phyloP scores from a whole-genome alignment of 2,113 vertebrate genomes.

The Tupaia chinensis region DNA sequence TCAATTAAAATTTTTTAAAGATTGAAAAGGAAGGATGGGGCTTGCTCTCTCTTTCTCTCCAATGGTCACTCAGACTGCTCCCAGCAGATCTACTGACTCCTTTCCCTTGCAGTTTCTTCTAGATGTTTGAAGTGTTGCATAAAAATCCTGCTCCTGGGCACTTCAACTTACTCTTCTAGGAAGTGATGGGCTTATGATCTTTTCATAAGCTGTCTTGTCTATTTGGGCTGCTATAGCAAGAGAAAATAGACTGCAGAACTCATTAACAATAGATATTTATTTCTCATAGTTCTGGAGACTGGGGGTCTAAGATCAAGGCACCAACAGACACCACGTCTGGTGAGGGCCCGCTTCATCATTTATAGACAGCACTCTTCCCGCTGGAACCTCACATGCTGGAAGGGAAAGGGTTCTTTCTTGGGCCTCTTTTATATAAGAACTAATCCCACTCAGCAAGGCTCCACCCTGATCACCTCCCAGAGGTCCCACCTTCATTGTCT shows the following conservation, averaged over 20 bases:
- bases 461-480: background rate
- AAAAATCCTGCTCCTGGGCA: background rate
- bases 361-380: background rate
- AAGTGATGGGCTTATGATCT: background rate
- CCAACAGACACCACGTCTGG: background rate
- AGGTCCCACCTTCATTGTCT: background rate
- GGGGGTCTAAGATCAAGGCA: background rate
- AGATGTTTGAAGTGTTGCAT: background rate
- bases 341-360: background rate
- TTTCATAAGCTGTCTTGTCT: background rate
- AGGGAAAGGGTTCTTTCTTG: background rate
- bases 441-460: background rate
- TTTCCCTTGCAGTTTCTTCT: background rate
- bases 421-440: background rate
- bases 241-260: background rate
- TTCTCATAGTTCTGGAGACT: background rate
- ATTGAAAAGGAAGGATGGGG: background rate
- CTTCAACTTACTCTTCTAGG: background rate
- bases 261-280: background rate
- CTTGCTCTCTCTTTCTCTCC: background rate
- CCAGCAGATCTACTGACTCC: background rate
- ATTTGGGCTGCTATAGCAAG: background rate
- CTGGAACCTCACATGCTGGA: background rate
- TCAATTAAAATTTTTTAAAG: too few relatives aligned
- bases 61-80: background rate